Percentiles rank a stretch among this genome's conserved stretches.
phyloP scores from a whole-genome alignment of 2,888 invertebrate genomes.

The Geophilus truncorum region DNA sequence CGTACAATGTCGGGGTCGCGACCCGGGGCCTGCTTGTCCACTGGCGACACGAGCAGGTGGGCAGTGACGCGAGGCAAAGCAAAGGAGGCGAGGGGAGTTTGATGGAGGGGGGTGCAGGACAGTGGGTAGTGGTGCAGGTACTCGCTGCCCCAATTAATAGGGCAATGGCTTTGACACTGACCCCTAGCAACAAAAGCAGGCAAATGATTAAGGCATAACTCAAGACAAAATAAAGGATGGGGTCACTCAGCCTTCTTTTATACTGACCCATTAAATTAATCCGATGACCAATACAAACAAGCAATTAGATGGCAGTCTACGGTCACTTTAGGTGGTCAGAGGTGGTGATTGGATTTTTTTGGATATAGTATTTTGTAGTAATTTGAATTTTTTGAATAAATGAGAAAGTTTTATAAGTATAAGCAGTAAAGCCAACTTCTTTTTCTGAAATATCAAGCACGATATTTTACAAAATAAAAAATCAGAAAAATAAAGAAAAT shows the following conservation, averaged over 20 bases:
- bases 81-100: background rate
- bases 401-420: no score
- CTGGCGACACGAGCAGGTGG: background rate
- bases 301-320: no score
- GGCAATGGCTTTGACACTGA: slow-evolving; percentile 1
- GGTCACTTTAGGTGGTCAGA: background rate
- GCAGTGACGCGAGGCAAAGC: background rate
- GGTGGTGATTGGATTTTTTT: no score
- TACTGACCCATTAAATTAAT: background rate
- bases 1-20: background rate
- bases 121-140: slow-evolving; percentile 14
- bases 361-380: no score
- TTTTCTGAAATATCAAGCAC: no score
- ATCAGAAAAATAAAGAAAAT: no score
- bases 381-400: no score
- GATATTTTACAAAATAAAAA: no score
- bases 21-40: slow-evolving; percentile 8
- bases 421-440: no score
- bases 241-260: background rate
- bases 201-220: slow-evolving; percentile 17
- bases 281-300: background rate
- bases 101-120: background rate
- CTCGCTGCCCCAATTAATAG: slow-evolving; percentile 15
- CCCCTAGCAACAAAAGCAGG: background rate
- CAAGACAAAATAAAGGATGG: background rate